Conservation (phyloP, 2,888 invertebrate genomes). For the Nemotelus nigrinus region DNA sequence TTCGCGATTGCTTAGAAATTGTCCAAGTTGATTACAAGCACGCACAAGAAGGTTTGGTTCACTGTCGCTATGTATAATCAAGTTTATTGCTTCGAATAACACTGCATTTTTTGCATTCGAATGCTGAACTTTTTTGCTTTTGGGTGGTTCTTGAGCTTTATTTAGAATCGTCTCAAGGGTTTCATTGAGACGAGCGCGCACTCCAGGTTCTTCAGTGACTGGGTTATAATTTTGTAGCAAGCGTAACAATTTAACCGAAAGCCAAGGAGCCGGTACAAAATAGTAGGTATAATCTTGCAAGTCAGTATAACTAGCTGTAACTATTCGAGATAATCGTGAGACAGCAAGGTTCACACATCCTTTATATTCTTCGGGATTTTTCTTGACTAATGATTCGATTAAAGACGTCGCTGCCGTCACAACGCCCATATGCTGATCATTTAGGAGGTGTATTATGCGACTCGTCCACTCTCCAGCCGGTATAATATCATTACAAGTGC, state of each 20-base stretch:
- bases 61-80: slow-evolving; percentile 99
- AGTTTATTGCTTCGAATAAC: slow-evolving; percentile 98
- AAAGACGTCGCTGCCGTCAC: slow-evolving; percentile 98
- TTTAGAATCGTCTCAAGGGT: slow-evolving; percentile 98
- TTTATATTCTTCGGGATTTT: slow-evolving; percentile 99
- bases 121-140: slow-evolving; percentile 99
- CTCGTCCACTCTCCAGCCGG: slow-evolving; percentile 99
- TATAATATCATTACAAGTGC: slow-evolving; percentile 95
- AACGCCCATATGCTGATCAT: slow-evolving; percentile 99
- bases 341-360: slow-evolving; percentile 98
- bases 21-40: slow-evolving; percentile 98
- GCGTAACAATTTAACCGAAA: slow-evolving; percentile 95
- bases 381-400: slow-evolving; percentile 97
- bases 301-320: slow-evolving; percentile 98
- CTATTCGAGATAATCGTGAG: slow-evolving; percentile 95
- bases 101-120: slow-evolving; percentile 99
- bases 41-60: slow-evolving; percentile 96
- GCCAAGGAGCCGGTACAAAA: slow-evolving; percentile 99
- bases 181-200: slow-evolving; percentile 94
- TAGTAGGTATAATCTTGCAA: slow-evolving; percentile 99
- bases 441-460: slow-evolving; percentile 96
- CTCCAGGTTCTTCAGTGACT: slow-evolving; percentile 95
- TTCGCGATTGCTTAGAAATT: slow-evolving; percentile 96
- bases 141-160: slow-evolving; percentile 99
- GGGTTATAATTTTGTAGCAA: slow-evolving; percentile 98